Evolutionary conservation across 2,888 invertebrate species (phyloP).

Genomic region (Eilema caniola): DNA sequence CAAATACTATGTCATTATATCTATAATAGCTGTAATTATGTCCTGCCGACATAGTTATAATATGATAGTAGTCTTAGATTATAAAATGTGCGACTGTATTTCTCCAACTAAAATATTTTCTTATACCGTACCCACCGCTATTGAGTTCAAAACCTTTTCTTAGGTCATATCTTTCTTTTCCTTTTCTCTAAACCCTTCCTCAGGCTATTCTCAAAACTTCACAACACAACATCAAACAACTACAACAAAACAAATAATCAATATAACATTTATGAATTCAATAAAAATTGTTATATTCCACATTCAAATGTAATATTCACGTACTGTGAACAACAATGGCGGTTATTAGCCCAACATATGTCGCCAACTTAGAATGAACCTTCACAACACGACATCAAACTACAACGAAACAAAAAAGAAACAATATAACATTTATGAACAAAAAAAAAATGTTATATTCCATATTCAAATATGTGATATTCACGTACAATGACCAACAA

Average conservation of each 20-base stretch:
- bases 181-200: neutral
- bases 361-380: conserved; percentile 16
- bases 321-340: neutral
- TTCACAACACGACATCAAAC: neutral
- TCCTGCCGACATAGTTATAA: neutral
- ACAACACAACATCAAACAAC: too few relatives aligned
- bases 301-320: neutral
- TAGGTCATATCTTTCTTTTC: neutral
- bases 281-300: neutral
- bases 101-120: neutral
- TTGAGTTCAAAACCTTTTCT: neutral
- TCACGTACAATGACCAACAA: neutral
- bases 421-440: neutral
- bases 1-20: neutral
- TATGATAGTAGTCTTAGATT: neutral
- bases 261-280: neutral
- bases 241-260: too few relatives aligned
- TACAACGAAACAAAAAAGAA: too few relatives aligned
- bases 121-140: neutral
- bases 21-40: neutral
- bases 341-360: neutral
- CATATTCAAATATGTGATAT: neutral
- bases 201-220: neutral
- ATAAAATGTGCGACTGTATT: neutral
- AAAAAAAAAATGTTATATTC: neutral